phyloP scores from a whole-genome alignment of 2,888 invertebrate genomes.

The Xestia c-nigrum region DNA sequence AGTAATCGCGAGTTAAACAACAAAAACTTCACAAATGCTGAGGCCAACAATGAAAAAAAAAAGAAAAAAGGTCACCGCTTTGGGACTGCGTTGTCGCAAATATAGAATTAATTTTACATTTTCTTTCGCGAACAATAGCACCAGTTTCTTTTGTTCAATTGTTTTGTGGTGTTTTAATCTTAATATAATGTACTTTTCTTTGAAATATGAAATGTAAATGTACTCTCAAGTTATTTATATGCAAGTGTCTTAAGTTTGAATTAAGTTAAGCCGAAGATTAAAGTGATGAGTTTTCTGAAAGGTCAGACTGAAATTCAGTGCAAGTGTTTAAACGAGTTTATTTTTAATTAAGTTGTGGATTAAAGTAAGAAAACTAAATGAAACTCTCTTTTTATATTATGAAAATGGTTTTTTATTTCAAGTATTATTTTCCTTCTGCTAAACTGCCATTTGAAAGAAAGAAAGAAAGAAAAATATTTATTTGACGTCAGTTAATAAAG shows the following conservation, averaged over 20 bases:
- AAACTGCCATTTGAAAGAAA: too few relatives aligned
- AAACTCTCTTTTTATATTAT: neutral
- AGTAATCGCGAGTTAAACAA: constrained; percentile 17
- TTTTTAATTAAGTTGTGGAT: constrained; percentile 32
- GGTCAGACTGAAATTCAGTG: neutral
- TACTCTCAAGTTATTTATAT: constrained; percentile 31
- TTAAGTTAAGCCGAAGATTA: constrained; percentile 12
- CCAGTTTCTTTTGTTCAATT: constrained; percentile 57
- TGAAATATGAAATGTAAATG: constrained; percentile 48
- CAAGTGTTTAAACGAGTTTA: neutral
- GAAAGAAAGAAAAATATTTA: too few relatives aligned
- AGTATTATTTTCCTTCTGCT: neutral
- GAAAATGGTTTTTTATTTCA: neutral
- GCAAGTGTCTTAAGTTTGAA: constrained; percentile 9
- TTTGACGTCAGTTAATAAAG: too few relatives aligned
- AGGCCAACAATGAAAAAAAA: constrained; percentile 18
- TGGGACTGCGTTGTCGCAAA: constrained; percentile 41
- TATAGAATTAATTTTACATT: constrained; percentile 61
- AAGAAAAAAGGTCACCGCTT: constrained; percentile 41
- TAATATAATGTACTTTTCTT: constrained; percentile 47
- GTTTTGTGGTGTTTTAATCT: constrained; percentile 50
- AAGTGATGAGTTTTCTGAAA: constrained; percentile 21
- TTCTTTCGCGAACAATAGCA: constrained; percentile 49
- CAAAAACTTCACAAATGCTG: constrained; percentile 14
- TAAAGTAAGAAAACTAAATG: constrained; percentile 7